A percentile compares a stretch with the other conserved stretches of the same genome.
phyloP scores from a whole-genome alignment of 2,797 vertebrate genomes.

The Alcedo quadribrachys region DNA sequence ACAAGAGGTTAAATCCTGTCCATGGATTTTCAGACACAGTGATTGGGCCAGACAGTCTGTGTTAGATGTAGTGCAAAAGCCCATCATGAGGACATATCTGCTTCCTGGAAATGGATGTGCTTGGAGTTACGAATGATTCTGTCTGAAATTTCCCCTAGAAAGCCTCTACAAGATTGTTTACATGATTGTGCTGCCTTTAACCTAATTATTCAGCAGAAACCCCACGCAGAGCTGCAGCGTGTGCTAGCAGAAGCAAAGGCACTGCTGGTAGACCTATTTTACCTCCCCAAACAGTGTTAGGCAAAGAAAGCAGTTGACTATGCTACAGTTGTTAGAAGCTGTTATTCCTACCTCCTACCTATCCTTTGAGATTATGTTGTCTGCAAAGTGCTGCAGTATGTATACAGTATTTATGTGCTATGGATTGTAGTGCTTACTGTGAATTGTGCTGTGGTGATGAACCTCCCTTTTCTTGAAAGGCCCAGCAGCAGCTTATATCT shows the following conservation, averaged over 20 bases:
- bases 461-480: conserved; percentile 3
- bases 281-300: conserved; percentile 35
- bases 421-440: conserved; percentile 26
- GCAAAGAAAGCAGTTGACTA: conserved; percentile 47
- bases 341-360: conserved; percentile 41
- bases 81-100: not conserved
- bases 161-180: conserved; percentile 4
- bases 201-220: conserved; percentile 47
- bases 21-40: not conserved
- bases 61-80: not conserved
- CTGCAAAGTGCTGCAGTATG: not conserved
- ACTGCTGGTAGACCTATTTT: conserved; percentile 38
- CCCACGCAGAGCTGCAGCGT: not conserved
- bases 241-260: conserved; percentile 6
- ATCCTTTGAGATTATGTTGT: conserved; percentile 54
- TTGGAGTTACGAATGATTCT: conserved; percentile 2
- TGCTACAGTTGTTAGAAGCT: conserved; percentile 48
- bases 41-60: not conserved
- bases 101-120: not conserved
- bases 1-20: not conserved
- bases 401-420: conserved; percentile 30
- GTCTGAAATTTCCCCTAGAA: not conserved
- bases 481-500: not conserved
- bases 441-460: not conserved
- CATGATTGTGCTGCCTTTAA: not conserved